Base-by-base conservation (phyloP, 2,888 invertebrate species). In the Scotopteryx bipunctaria region DNA sequence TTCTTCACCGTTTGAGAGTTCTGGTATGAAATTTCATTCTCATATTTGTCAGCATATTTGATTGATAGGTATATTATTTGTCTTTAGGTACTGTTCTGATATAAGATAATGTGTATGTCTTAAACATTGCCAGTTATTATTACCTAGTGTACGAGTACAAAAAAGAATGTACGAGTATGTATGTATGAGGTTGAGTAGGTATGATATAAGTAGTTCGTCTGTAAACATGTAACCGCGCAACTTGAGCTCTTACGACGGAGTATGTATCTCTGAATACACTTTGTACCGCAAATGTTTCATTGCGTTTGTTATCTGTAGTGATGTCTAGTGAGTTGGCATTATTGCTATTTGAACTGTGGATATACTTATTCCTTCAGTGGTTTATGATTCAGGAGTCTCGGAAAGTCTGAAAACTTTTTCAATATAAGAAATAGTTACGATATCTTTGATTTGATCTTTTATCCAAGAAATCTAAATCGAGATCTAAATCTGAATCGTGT, bases 241-340 rank as follows among this genome's bases (percentile, higher is more conserved):
- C 64, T 63, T 41, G 55, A 55, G 67, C 63, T 9, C 40, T 69
- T 69, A 71, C 61, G 64, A 60, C 43, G 55, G 49, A 55, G 59
- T 67, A 66, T 52, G 69, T 69, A 64, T 66, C 61, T 64, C 63
- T 65, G 55, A 67, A 57, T 60, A 61, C 62, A 63, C 58, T 62
- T 64, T 62, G 55, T 45, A 40, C 40, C 29, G 44, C 29, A 29
- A 23, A 37, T 50, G 52, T 58, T 56, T 49, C 47, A 25, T 35
- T 36, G 11, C 14, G 17, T 21, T 44, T 37, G 1, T 27, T 36
- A 21, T 9, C 33, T 32, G 6, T 23, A 29, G 17, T 35, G 15
- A 17, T 9, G 16, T 32, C 23, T 23, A 33, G 4, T 23, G 15
- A 3, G 6, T 27, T 16, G 5, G 5, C 13, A 8, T 42, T 23